A percentile compares a stretch with the other conserved stretches of the same genome.
phyloP scores from a whole-genome alignment of 2,797 vertebrate genomes.

The Parauchenoglanis ngamensis region DNA sequence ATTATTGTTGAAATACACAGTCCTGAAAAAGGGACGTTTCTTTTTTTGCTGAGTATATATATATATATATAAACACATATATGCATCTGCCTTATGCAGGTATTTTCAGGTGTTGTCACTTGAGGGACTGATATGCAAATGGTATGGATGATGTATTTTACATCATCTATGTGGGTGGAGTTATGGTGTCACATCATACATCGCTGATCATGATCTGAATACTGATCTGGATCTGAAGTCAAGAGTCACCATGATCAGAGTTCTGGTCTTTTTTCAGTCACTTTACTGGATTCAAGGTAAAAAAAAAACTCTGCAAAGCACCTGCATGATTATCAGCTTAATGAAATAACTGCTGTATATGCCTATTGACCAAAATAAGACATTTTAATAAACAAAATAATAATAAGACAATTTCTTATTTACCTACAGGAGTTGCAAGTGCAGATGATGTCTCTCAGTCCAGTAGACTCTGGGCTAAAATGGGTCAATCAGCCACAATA shows the following conservation, averaged over 20 bases:
- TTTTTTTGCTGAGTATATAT: too few species aligned
- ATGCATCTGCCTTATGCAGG: neutral
- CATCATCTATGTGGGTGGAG: conserved; percentile 3
- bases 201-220: neutral
- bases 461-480: neutral
- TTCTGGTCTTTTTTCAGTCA: neutral
- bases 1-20: too few species aligned
- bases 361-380: neutral
- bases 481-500: conserved; percentile 21
- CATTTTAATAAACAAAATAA: too few species aligned
- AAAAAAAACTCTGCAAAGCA: neutral
- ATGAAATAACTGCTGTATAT: neutral
- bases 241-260: neutral
- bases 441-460: conserved; percentile 25
- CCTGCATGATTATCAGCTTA: neutral
- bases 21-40: too few species aligned
- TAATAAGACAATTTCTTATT: neutral
- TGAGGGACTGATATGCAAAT: neutral
- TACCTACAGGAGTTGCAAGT: conserved; percentile 21
- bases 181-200: neutral
- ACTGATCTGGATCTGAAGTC: too few species aligned
- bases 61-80: too few species aligned
- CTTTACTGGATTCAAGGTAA: conserved; percentile 25
- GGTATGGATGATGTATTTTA: neutral
- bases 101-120: neutral